Evolutionary conservation across 2,888 invertebrate species (phyloP).

Genomic region (Phania funesta): DNA sequence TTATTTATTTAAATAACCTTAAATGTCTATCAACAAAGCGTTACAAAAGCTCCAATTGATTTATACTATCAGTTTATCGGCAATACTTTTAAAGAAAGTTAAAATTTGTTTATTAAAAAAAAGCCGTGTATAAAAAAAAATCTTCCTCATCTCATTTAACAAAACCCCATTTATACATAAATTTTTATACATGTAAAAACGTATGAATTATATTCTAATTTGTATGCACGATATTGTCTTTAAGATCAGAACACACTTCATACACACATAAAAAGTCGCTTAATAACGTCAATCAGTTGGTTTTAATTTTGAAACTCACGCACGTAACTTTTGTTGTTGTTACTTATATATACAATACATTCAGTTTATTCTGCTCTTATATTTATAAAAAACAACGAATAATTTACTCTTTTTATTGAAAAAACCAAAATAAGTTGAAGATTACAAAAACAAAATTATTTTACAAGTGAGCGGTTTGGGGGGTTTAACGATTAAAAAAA

Average conservation of each 20-base stretch:
- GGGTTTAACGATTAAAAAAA: too few species aligned
- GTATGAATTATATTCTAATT: neutral
- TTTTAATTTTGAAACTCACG: constrained; percentile 41
- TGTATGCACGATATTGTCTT: neutral
- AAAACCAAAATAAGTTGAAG: neutral
- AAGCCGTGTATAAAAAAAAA: neutral
- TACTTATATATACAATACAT: constrained; percentile 19
- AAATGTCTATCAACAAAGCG: too few species aligned
- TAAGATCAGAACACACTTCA: neutral
- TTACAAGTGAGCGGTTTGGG: neutral
- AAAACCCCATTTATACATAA: neutral
- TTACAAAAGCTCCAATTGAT: too few species aligned
- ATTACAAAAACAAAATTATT: neutral
- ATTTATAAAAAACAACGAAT: neutral
- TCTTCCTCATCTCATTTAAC: neutral
- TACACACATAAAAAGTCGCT: neutral
- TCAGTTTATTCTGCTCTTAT: constrained; percentile 30
- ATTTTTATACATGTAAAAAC: constrained; percentile 6
- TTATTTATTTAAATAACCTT: too few species aligned
- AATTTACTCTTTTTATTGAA: constrained; percentile 15
- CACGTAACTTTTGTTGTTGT: constrained; percentile 37
- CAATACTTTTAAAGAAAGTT: neutral
- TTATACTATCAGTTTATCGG: neutral
- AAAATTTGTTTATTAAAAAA: neutral
- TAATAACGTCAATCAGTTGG: constrained; percentile 35